These are phyloP conservation scores for Megalops atlanticus DNA, from an alignment of 2,113 vertebrate genomes.

Conservation along the genomic window DNA sequence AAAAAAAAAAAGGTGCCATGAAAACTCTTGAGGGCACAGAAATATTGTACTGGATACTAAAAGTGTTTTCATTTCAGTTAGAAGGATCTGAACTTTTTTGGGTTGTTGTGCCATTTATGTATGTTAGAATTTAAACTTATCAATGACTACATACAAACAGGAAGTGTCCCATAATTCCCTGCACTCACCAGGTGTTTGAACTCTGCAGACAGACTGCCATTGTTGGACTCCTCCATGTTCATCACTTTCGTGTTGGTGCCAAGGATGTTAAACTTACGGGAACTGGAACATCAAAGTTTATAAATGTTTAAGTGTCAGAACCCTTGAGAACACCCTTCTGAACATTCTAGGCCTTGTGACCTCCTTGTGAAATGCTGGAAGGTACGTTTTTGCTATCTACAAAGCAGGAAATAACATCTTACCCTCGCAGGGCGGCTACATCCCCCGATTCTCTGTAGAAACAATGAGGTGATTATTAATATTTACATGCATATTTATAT, in stretches of 20 bases:
- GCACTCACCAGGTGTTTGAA: slow-evolving; percentile 95
- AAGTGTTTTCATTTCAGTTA: too few species aligned
- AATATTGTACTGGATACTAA: too few species aligned
- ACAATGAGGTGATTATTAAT: slow-evolving; percentile 20
- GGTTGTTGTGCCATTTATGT: too few species aligned
- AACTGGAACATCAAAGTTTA: slow-evolving; percentile 63
- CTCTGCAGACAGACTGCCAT: slow-evolving; percentile 95
- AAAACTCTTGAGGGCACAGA: slow-evolving; percentile 1
- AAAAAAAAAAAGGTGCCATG: too few species aligned
- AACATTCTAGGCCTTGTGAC: not conserved
- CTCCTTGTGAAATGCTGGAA: not conserved
- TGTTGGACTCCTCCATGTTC: slow-evolving; percentile 99
- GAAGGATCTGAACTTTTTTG: too few species aligned
- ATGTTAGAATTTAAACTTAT: too few species aligned
- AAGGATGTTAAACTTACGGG: slow-evolving; percentile 96
- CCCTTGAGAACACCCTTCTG: not conserved
- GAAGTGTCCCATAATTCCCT: not conserved
- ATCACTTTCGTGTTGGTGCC: slow-evolving; percentile 99
- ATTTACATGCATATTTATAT: too few species aligned
- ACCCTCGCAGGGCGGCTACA: slow-evolving; percentile 92
- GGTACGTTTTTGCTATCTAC: not conserved
- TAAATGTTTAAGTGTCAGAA: not conserved
- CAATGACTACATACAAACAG: too few species aligned
- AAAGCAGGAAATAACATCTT: slow-evolving; percentile 51
- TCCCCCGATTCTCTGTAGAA: slow-evolving; percentile 89